Evolutionary conservation across 2,797 vertebrate species (phyloP), one percentile per base, ranked within the genome.

Genomic region (Smutsia gigantea): DNA sequence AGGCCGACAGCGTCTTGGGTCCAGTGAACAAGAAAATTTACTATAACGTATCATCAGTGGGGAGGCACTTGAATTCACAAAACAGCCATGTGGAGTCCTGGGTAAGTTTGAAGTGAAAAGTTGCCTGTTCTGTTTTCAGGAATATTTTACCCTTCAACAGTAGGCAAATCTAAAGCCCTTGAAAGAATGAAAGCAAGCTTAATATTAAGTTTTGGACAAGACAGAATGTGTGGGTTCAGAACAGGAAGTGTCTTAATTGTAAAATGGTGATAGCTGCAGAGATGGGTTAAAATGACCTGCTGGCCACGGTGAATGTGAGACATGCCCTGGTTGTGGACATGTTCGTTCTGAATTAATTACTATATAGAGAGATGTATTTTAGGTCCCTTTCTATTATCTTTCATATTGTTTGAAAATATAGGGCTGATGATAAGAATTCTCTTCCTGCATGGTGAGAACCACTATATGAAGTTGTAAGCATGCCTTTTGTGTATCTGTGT

Each of bases 31-130:
- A 69, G 74, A 85, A 71, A 37, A 31, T 34, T 46, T 31, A 5
- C 19, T 49, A 37, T 49, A 31, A 53, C 0, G 0, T 49, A 21
- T 49, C 0, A 4, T 64, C 74, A 37, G 1, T 90, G 90, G 92
- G 39, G 39, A 92, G 90, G 37, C 15, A 51, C 75, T 55, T 85
- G 57, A 86, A 46, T 79, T 93, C 84, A 63, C 79, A 87, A 37
- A 88, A 71, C 6, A 7, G 25, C 69, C n/a, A 72, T 75, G 78
- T 78, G 51, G 72, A 78, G 39, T 55, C 39, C 72, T 77, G 78
- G 94, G 90, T 95, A 64, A 96, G 82, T 89, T 23, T 23, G 3
- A 87, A 87, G 46, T 69, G 27, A 61, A 12, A 46, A 25, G 23
- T 17, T 53, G 53, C 42, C 11, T 68, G 78, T 82, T 83, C 46